A percentile compares a stretch with the other conserved stretches of the same genome.
Evolutionary conservation across 2,113 vertebrate species (phyloP).

Genomic region (Zosterops pallidus): DNA sequence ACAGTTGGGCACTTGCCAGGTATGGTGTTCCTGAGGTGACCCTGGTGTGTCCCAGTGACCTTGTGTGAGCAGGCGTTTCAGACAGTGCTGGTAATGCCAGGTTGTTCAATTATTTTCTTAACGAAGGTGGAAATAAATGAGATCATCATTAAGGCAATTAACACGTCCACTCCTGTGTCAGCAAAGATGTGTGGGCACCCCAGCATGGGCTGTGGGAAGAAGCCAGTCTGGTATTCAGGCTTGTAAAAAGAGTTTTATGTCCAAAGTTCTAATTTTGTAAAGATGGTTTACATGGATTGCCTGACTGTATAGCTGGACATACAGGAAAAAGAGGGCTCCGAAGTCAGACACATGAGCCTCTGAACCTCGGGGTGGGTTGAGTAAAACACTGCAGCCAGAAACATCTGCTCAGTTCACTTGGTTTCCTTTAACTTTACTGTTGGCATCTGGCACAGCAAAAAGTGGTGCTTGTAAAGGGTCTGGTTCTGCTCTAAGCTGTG

Average conservation of each 20-base stretch:
- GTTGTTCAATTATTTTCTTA: background rate
- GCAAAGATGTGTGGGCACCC: background rate
- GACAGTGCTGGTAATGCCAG: background rate
- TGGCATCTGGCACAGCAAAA: background rate
- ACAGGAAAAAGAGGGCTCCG: background rate
- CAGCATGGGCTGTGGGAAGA: background rate
- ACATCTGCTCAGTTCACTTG: background rate
- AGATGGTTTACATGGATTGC: accelerated
- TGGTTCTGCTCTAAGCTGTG: background rate
- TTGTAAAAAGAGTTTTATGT: background rate
- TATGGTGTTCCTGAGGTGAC: background rate
- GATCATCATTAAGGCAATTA: background rate
- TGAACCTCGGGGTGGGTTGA: background rate
- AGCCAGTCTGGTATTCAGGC: background rate
- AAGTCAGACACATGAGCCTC: background rate
- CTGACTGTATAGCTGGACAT: background rate
- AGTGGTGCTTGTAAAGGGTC: background rate
- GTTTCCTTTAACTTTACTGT: background rate
- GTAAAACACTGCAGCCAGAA: background rate
- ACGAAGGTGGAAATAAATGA: background rate
- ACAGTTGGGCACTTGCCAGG: accelerated
- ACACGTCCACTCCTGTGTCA: background rate
- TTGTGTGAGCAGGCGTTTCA: background rate
- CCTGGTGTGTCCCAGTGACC: background rate
- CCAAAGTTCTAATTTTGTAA: background rate